Conservation (phyloP, 2,888 invertebrate genomes). For the Aleiodes alternator region DNA sequence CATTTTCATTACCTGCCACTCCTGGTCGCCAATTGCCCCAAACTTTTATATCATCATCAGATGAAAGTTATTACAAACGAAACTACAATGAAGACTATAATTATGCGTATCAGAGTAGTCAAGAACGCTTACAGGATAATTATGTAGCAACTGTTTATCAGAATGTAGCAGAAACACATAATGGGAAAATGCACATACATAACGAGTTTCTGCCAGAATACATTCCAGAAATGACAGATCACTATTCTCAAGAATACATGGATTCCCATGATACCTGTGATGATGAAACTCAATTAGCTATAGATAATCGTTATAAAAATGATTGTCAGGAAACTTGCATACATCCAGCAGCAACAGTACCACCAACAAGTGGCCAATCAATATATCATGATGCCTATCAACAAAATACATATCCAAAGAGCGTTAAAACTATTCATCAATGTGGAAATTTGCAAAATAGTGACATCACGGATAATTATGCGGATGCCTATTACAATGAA, state of each 20-base stretch:
- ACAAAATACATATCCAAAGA: constrained; percentile 65
- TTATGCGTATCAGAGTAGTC: constrained; percentile 83
- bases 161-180: constrained; percentile 36
- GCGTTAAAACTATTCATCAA: constrained; percentile 60
- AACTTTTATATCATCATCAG: constrained; percentile 66
- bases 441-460: constrained; percentile 56
- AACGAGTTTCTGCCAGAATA: constrained; percentile 63
- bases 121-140: constrained; percentile 78
- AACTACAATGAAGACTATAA: constrained; percentile 84
- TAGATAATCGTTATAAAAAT: constrained; percentile 50
- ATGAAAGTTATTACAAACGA: constrained; percentile 74
- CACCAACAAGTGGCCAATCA: constrained; percentile 42
- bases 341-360: background rate
- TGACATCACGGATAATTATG: constrained; percentile 64
- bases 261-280: constrained; percentile 42
- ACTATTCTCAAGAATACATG: constrained; percentile 54
- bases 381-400: constrained; percentile 62
- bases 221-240: constrained; percentile 54
- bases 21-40: constrained; percentile 78
- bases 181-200: constrained; percentile 49
- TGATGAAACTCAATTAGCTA: constrained; percentile 55
- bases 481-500: constrained; percentile 61
- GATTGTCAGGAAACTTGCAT: constrained; percentile 59
- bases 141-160: constrained; percentile 58
- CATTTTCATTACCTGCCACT: constrained; percentile 77